Percentiles rank a stretch among this genome's conserved stretches.
These are phyloP conservation scores for Mus spicilegus DNA, from an alignment of 2,113 vertebrate species.

Conservation along the genomic window DNA sequence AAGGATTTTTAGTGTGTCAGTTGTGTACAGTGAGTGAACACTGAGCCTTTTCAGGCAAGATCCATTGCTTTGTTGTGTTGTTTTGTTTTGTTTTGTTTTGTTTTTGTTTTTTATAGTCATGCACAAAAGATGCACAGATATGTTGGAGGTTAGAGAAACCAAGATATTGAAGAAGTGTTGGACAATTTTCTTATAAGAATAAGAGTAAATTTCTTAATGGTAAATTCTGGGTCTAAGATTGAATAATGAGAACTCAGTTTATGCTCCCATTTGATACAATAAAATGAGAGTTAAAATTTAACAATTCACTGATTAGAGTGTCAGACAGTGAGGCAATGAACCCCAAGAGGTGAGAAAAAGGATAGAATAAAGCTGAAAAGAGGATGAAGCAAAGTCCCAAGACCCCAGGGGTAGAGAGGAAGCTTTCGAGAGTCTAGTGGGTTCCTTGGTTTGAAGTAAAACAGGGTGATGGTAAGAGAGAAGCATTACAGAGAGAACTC, in stretches of 20 bases:
- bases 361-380: not conserved
- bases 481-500: not conserved
- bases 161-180: not conserved
- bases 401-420: not conserved
- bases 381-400: not conserved
- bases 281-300: not conserved
- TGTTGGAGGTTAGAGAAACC: not conserved
- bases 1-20: not conserved
- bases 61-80: not conserved
- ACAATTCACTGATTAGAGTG: not conserved
- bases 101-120: not conserved
- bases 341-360: not conserved
- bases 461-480: not conserved
- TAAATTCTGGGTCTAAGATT: not conserved
- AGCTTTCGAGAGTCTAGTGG: rapidly evolving
- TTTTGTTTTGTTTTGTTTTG: too few species aligned
- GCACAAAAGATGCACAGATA: not conserved
- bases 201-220: not conserved
- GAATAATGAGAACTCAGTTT: not conserved
- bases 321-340: not conserved
- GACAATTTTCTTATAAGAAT: not conserved
- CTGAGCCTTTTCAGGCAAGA: not conserved
- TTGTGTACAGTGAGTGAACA: not conserved
- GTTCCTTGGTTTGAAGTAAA: not conserved
- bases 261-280: not conserved